Evolutionary conservation across 2,888 invertebrate genomes (phyloP).

Genomic region (Lymantria monacha): DNA sequence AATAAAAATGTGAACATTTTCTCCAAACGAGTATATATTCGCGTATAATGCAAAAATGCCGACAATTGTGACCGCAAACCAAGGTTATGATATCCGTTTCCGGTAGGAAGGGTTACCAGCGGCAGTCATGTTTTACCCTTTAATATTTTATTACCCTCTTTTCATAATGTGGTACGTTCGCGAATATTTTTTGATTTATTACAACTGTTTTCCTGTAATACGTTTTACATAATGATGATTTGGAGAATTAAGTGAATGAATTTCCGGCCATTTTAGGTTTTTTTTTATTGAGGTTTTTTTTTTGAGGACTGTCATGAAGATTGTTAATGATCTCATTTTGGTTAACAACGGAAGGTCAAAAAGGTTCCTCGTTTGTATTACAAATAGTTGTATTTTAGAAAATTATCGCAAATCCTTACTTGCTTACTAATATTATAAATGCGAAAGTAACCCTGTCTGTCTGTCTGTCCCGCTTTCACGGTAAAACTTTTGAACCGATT

Average conservation of each 20-base stretch:
- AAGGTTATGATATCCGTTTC: conserved; percentile 56
- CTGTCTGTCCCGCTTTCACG: too few relatives aligned
- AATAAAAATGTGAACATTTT: background rate
- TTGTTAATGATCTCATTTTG: conserved; percentile 1
- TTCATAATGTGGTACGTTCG: conserved; percentile 30
- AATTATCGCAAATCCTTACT: too few relatives aligned
- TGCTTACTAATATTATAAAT: too few relatives aligned
- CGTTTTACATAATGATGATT: conserved; percentile 36
- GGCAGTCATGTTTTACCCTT: conserved; percentile 48
- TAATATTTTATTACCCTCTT: conserved; percentile 42
- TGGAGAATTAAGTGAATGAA: conserved; percentile 25
- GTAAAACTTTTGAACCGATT: too few relatives aligned
- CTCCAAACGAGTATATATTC: conserved; percentile 7
- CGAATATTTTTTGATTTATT: conserved; percentile 37
- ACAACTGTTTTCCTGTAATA: conserved; percentile 28
- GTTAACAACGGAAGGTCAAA: background rate
- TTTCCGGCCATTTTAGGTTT: conserved; percentile 22
- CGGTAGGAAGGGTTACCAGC: conserved; percentile 45
- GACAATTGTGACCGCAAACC: conserved; percentile 44
- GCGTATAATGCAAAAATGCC: conserved; percentile 40
- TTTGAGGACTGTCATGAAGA: background rate
- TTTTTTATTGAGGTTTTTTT: conserved; percentile 7
- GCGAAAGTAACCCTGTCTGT: too few relatives aligned
- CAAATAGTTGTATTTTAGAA: too few relatives aligned
- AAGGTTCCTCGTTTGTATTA: too few relatives aligned